Base-by-base conservation (phyloP, 2,113 vertebrate species). In the Ciconia stormi region DNA sequence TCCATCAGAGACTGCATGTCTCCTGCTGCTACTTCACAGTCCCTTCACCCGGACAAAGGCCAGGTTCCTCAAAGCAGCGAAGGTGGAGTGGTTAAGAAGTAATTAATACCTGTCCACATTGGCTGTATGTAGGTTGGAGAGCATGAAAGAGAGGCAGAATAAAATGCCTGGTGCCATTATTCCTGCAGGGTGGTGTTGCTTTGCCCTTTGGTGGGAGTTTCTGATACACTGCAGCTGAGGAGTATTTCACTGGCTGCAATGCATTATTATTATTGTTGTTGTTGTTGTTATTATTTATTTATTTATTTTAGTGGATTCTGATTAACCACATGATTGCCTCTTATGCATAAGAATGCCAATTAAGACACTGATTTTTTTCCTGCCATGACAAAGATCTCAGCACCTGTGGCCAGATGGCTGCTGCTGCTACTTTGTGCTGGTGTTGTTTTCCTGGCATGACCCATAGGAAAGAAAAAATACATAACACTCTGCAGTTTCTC, bases 341-440 rank as follows among this genome's bases (percentile, higher is more conserved):
- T 44, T 26, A 25, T 23, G 12, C 32, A 10, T 56, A 29, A 38
- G 23, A 50, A 62, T 25, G 49, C 11, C 16, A 66, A 1, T 55
- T 61, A 69, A 59, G 49, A 30, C 17, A n/a, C 5, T 25, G 13
- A 17, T 22, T 47, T 76, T 69, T 49, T 52, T 22, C 9, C 40
- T 77, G 44, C 20, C 18, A 3, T 25, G 29, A 11, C 3, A 3
- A 76, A 70, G 69, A 42, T 25, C 14, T 61, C 29, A 32, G 22
- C 23, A 76, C 16, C 16, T 44, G 32, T 38, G 40, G 32, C 50
- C 1, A 1, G 19, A n/a, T 0, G 4, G 34, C n/a, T 71, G 27
- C 61, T 79, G 56, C 49, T 1, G 1, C 61, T 52, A 11, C n/a
- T 61, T 50, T 72, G 25, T 2, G 0, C 21, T 90, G 46, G 4